phyloP scores from a whole-genome alignment of 2,797 vertebrate genomes.

The Sebastes variabilis region DNA sequence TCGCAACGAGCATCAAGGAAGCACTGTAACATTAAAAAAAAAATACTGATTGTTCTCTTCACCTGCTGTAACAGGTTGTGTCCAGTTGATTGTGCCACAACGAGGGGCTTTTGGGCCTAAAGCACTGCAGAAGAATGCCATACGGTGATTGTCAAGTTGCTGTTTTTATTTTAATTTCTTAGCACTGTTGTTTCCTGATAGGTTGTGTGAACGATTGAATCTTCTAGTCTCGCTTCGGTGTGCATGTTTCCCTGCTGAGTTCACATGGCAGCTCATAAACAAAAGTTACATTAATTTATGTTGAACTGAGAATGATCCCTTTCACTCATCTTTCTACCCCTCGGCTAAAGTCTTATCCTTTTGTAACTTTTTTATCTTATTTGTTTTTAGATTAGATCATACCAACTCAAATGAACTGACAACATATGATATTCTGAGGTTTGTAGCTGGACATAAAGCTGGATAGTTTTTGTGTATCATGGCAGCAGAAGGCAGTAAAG shows the following conservation, averaged over 20 bases:
- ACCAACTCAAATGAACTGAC: constrained; percentile 33
- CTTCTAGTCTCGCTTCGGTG: neutral
- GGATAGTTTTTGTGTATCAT: constrained; percentile 46
- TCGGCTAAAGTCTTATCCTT: constrained; percentile 4
- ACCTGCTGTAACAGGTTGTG: constrained; percentile 38
- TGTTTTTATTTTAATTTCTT: constrained; percentile 17
- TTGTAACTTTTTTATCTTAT: constrained; percentile 32
- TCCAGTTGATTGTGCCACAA: constrained; percentile 41
- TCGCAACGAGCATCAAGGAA: constrained; percentile 20
- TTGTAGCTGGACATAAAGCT: constrained; percentile 50
- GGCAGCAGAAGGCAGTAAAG: constrained; percentile 76
- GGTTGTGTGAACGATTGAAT: constrained; percentile 6
- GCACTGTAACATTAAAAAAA: constrained; percentile 13
- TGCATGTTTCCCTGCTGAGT: constrained; percentile 41
- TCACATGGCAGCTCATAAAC: constrained; percentile 41
- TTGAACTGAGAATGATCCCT: constrained; percentile 24
- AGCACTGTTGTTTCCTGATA: constrained; percentile 6
- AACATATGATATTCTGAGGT: constrained; percentile 9
- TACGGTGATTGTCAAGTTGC: constrained; percentile 23
- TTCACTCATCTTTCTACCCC: neutral
- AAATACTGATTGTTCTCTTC: constrained; percentile 37
- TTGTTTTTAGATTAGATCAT: constrained; percentile 41
- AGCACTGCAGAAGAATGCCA: constrained; percentile 57
- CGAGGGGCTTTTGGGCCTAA: constrained; percentile 43
- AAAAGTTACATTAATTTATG: constrained; percentile 19